Evolutionary conservation across 2,797 vertebrate species (phyloP).

Genomic region (Enteromius radiatus): DNA sequence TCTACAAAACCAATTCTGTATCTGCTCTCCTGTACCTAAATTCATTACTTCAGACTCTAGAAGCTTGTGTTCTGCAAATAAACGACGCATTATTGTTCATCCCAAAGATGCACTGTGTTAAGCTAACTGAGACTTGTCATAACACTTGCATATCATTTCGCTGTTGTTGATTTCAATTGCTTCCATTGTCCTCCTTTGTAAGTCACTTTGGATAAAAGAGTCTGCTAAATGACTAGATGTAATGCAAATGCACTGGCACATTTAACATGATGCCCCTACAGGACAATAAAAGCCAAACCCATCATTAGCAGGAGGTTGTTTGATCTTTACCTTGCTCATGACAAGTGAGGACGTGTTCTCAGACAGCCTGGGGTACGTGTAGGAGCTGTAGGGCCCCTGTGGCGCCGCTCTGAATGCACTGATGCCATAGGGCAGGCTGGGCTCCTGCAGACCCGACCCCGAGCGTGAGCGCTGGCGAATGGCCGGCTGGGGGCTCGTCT

Average conservation of each 20-base stretch:
- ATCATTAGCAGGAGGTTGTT: background rate
- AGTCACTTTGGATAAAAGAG: too few species aligned
- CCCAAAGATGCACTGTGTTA: too few species aligned
- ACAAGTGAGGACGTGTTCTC: conserved; percentile 83
- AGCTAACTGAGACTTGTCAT: too few species aligned
- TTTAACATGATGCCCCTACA: background rate
- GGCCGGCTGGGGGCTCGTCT: conserved; percentile 90
- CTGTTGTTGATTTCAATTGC: too few species aligned
- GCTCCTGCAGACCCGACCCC: conserved; percentile 95
- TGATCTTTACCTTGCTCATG: conserved; percentile 86
- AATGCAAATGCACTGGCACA: background rate
- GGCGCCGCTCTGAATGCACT: conserved; percentile 89
- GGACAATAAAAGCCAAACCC: background rate
- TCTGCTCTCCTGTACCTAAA: too few species aligned
- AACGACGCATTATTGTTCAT: too few species aligned
- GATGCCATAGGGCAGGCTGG: conserved; percentile 84
- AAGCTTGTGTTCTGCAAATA: too few species aligned
- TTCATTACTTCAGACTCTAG: too few species aligned
- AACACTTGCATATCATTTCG: too few species aligned
- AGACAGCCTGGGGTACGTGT: conserved; percentile 94
- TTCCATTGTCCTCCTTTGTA: too few species aligned
- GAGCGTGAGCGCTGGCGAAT: conserved; percentile 94
- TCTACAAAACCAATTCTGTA: too few species aligned
- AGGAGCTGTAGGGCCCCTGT: conserved; percentile 93
- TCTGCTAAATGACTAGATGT: too few species aligned